A percentile compares a stretch with the other conserved stretches of the same genome.
Conservation (phyloP, 2,113 vertebrate genomes). For the Amia ocellicauda region DNA sequence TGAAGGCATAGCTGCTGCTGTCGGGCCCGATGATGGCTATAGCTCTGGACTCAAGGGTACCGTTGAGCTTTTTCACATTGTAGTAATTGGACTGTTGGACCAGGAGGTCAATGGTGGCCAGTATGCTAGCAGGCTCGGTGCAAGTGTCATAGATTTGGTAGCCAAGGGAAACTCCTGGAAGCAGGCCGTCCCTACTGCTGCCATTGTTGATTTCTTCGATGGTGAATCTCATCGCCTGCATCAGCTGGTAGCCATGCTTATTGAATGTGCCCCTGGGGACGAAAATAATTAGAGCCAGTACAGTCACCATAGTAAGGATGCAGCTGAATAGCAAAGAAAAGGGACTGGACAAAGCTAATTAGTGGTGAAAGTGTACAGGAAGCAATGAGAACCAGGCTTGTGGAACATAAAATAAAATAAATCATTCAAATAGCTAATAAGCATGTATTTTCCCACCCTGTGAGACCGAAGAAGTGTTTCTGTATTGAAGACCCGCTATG, state of each 20-base stretch:
- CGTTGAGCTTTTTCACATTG: constrained; percentile 25
- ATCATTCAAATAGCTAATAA: not conserved
- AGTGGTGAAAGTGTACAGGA: too few species aligned
- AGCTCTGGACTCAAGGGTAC: constrained; percentile 21
- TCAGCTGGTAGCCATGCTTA: constrained; percentile 62
- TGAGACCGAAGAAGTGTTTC: too few species aligned
- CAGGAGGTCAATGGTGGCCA: constrained; percentile 67
- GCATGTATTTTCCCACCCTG: not conserved
- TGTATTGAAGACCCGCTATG: too few species aligned
- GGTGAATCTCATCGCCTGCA: constrained; percentile 76
- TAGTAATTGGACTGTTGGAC: constrained; percentile 28
- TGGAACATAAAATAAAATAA: not conserved
- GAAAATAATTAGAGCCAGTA: not conserved
- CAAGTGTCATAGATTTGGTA: constrained; percentile 75
- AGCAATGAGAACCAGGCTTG: not conserved
- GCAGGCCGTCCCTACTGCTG: constrained; percentile 43
- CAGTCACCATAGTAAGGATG: not conserved
- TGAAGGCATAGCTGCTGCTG: constrained; percentile 60
- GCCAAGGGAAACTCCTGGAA: constrained; percentile 70
- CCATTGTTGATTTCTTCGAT: constrained; percentile 75
- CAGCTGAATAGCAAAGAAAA: not conserved
- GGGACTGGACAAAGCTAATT: too few species aligned
- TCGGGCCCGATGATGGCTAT: constrained; percentile 75
- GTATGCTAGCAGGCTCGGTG: constrained; percentile 48
- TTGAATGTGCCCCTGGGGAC: constrained; percentile 57